Evolutionary conservation across 30 jellyfish, hydroid and myxozoan genomes (phyloP).

Genomic region (Cassiopea xamachana): DNA sequence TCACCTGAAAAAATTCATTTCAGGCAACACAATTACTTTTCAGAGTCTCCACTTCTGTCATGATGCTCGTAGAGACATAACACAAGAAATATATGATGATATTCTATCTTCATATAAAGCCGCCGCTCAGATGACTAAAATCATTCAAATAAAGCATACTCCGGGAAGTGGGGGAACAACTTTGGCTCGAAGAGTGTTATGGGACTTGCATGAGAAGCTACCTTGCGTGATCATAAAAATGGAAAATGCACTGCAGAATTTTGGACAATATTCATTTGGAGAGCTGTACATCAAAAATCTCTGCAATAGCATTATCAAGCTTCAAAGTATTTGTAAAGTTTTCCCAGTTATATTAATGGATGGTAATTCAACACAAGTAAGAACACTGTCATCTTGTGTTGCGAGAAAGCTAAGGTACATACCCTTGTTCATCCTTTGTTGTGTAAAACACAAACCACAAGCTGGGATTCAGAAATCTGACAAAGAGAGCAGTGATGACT

Average conservation of each 20-base stretch:
- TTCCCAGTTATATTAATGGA: conserved; percentile 51
- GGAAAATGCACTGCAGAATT: neutral
- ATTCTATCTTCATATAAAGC: neutral
- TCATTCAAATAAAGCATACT: conserved; percentile 52
- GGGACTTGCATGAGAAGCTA: conserved; percentile 38
- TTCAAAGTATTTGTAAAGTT: conserved; percentile 24
- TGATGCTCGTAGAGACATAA: conserved; percentile 46
- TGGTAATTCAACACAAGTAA: conserved; percentile 53
- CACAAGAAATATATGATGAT: neutral
- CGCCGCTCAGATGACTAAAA: conserved; percentile 12
- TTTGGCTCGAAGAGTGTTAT: conserved; percentile 54
- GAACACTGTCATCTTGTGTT: conserved; percentile 35
- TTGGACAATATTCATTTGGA: conserved; percentile 9
- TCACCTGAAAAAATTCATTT: conserved; percentile 41
- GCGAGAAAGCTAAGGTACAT: conserved; percentile 20
- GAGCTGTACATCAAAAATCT: conserved; percentile 24
- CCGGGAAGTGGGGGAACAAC: conserved; percentile 74
- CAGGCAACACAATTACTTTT: conserved; percentile 51
- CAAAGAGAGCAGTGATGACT: neutral
- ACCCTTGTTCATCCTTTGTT: conserved; percentile 32
- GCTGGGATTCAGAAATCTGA: neutral
- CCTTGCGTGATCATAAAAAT: conserved; percentile 59
- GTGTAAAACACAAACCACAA: neutral
- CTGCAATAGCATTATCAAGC: conserved; percentile 7
- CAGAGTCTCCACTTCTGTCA: conserved; percentile 55